A percentile compares a stretch with the other conserved stretches of the same genome.
phyloP scores from a whole-genome alignment of 2,113 vertebrate species.

The Ophthalmolycus amberensis region DNA sequence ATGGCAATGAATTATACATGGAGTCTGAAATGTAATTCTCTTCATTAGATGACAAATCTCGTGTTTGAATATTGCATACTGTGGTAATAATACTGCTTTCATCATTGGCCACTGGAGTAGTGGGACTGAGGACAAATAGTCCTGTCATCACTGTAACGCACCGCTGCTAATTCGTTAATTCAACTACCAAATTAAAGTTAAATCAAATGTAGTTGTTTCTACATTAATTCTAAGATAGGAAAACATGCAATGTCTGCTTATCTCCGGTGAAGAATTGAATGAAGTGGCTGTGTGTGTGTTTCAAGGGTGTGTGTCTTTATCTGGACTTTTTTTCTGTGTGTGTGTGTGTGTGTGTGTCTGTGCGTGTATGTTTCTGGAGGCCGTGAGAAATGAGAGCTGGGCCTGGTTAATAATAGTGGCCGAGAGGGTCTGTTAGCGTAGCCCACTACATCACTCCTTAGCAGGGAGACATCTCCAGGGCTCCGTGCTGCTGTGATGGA shows the following conservation, averaged over 20 bases:
- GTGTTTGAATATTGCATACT: slow-evolving; percentile 81
- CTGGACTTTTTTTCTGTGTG: slow-evolving; percentile 18
- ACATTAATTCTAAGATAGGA: slow-evolving; percentile 58
- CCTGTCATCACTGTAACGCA: slow-evolving; percentile 69
- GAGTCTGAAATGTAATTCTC: slow-evolving; percentile 79
- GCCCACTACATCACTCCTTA: slow-evolving; percentile 79
- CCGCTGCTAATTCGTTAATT: slow-evolving; percentile 74
- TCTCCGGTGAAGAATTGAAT: slow-evolving; percentile 45
- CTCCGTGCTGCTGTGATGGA: slow-evolving; percentile 74
- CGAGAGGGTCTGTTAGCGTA: slow-evolving; percentile 76
- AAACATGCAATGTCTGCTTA: slow-evolving; percentile 47
- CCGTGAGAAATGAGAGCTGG: slow-evolving; percentile 73
- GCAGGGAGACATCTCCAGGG: slow-evolving; percentile 78
- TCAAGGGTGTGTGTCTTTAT: slow-evolving; percentile 26
- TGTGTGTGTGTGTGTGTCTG: slow-evolving; percentile 7
- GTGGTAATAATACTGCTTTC: slow-evolving; percentile 78
- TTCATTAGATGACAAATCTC: slow-evolving; percentile 80
- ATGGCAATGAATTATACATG: slow-evolving; percentile 78
- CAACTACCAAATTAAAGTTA: slow-evolving; percentile 64
- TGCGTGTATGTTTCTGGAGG: slow-evolving; percentile 55
- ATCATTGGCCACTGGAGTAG: slow-evolving; percentile 66
- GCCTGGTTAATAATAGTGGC: slow-evolving; percentile 78
- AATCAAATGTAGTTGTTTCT: slow-evolving; percentile 63
- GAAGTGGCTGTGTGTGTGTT: slow-evolving; percentile 27
- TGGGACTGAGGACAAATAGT: slow-evolving; percentile 63